Evolutionary conservation across 2,888 invertebrate species (phyloP).

Genomic region (Ochropacha duplaris): DNA sequence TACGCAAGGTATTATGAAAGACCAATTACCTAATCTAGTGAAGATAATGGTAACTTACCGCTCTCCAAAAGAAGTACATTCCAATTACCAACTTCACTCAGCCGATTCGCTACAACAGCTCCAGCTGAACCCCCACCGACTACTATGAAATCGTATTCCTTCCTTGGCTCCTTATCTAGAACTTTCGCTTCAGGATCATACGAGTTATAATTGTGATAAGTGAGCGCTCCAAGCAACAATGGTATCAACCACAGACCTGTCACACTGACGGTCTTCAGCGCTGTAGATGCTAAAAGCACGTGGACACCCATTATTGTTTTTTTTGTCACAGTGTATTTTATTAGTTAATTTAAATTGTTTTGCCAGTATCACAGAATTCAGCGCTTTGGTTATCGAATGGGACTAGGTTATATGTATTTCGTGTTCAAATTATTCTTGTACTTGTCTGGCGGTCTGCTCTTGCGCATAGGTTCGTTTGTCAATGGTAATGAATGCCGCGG

Average conservation of each 20-base stretch:
- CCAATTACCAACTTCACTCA: constrained; percentile 90
- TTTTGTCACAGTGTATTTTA: constrained; percentile 24
- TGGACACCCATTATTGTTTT: constrained; percentile 86
- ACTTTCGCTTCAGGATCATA: constrained; percentile 91
- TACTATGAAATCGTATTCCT: constrained; percentile 93
- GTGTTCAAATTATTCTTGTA: constrained; percentile 29
- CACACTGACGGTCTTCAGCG: constrained; percentile 89
- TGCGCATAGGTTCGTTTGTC: constrained; percentile 57
- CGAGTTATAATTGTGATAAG: constrained; percentile 90
- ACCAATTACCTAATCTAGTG: too few relatives aligned
- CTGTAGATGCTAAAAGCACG: constrained; percentile 89
- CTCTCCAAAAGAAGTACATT: constrained; percentile 91
- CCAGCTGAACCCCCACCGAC: constrained; percentile 95
- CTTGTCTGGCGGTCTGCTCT: constrained; percentile 73
- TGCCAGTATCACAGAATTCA: constrained; percentile 40
- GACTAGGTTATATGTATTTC: constrained; percentile 45
- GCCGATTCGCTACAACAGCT: constrained; percentile 92
- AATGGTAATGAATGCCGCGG: constrained; percentile 45
- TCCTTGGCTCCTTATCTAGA: constrained; percentile 85
- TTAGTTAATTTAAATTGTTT: constrained; percentile 19
- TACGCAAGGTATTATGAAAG: too few relatives aligned
- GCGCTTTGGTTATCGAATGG: constrained; percentile 42
- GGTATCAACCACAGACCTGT: constrained; percentile 93
- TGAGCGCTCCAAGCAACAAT: constrained; percentile 90
- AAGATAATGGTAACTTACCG: constrained; percentile 48